Evolutionary conservation across 2,113 vertebrate genomes (phyloP).

Genomic region (Phoenicopterus ruber): DNA sequence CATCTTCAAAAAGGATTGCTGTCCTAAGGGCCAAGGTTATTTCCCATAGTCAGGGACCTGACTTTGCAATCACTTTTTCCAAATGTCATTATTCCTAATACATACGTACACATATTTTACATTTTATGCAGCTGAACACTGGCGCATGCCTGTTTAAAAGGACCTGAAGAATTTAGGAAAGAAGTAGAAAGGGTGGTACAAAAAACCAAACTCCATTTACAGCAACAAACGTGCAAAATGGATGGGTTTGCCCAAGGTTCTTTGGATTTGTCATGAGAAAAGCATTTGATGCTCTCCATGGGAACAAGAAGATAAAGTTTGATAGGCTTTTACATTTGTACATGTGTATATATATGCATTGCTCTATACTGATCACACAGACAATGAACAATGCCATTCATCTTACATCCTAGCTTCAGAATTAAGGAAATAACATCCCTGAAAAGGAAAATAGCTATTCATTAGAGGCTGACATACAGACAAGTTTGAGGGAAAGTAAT

Average conservation of each 20-base stretch:
- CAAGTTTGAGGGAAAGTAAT: neutral
- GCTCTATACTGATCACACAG: neutral
- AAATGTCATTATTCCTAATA: neutral
- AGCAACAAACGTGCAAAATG: neutral
- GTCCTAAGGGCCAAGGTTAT: slow-evolving; percentile 21
- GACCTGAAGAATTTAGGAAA: neutral
- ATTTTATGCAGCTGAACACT: neutral
- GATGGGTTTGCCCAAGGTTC: neutral
- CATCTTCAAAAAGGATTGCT: neutral
- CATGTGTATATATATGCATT: neutral
- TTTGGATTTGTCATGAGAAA: neutral
- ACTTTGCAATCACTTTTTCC: neutral
- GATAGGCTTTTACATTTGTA: neutral
- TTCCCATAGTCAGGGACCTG: neutral
- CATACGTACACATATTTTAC: neutral
- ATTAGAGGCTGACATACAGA: neutral
- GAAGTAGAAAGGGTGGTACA: neutral
- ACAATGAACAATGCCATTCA: neutral
- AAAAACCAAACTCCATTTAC: neutral
- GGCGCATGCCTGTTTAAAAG: neutral
- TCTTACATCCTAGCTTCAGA: neutral
- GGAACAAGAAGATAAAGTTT: neutral
- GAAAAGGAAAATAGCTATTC: neutral
- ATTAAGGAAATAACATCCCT: neutral
- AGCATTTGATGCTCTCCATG: neutral